Base-by-base conservation (phyloP, 2,113 vertebrate genomes). In the Rhipidura dahli region DNA sequence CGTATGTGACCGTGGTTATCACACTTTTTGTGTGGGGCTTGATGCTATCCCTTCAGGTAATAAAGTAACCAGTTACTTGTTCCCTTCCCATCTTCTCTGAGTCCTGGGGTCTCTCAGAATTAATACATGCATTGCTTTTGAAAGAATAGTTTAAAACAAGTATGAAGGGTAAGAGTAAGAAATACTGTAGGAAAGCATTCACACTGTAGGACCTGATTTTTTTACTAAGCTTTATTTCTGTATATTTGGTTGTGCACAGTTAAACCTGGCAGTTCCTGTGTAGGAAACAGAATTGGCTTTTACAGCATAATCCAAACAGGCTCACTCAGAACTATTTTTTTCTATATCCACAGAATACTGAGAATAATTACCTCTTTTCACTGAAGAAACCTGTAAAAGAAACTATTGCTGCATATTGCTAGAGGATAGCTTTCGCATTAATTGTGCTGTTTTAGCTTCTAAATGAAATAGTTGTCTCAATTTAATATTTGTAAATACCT, bases 11-110 rank as follows among this genome's bases (percentile, higher is more conserved):
- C 98, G 99, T 77, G 99, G 99, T 54, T 99, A 99, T 97, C 99
- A 99, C 98, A 99, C 99, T 15, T 99, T 99, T 91, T 99, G 99
- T 94, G 99, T 99, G 78, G 99, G 99, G 86, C 98, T 99, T 98
- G 98, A 98, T 77, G 98, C 98, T 83, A 99, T 99, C 96, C 99
- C 99, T 60, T 98, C 98, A 97, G 99, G 99, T 99, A 98, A 98
- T 98, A n/a, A 96, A 93, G 8, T 30, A 78, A 73, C 31, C 31
- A 71, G 35, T 84, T 89, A 56, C 47, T 81, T 83, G 75, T 89
- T 75, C 59, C 54, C 45, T 65, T 73, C 49, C n/a, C 56, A 71
- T 51, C n/a, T 83, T 23, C 35, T 70, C 27, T 8, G 35, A 82
- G 42, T 82, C 51, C 54, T 78, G 60, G 77, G 66, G 53, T 76